Conservation (phyloP, 2,888 invertebrate species). For the Drosophila testacea region DNA sequence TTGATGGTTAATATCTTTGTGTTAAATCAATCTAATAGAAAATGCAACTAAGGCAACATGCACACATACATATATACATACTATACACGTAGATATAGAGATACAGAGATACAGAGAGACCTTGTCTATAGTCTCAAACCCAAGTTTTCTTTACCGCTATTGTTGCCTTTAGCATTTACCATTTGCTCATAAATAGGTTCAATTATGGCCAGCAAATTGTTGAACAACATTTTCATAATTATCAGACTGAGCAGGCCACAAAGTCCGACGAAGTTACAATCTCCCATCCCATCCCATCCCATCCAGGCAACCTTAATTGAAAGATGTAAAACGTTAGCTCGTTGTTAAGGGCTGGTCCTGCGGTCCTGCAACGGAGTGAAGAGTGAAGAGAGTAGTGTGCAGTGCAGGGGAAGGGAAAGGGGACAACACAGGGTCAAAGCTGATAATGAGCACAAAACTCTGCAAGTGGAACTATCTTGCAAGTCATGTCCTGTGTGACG, state of each 20-base stretch:
- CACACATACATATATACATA: background rate
- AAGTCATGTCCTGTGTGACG: constrained; percentile 49
- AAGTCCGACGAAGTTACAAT: constrained; percentile 16
- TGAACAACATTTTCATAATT: constrained; percentile 64
- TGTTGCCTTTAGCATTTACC: constrained; percentile 12
- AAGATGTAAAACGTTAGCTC: constrained; percentile 68
- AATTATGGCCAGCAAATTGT: constrained; percentile 63
- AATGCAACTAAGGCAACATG: constrained; percentile 24
- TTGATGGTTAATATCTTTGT: background rate
- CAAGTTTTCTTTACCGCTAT: background rate
- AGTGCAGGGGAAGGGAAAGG: background rate
- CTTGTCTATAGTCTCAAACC: too few species aligned
- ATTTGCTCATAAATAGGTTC: constrained; percentile 47
- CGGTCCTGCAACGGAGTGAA: background rate
- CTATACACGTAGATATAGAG: too few species aligned
- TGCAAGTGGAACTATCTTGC: constrained; percentile 42
- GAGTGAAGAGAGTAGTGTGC: too few species aligned
- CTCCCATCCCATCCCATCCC: background rate
- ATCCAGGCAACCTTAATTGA: constrained; percentile 62
- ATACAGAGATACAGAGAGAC: background rate
- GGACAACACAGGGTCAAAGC: constrained; percentile 22
- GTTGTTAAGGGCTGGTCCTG: constrained; percentile 29
- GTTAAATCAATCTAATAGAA: constrained; percentile 11
- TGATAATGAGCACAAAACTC: constrained; percentile 62
- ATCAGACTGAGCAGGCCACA: constrained; percentile 52